Base-by-base conservation (phyloP, 2,797 vertebrate species). In the Adrianichthys oophorus region DNA sequence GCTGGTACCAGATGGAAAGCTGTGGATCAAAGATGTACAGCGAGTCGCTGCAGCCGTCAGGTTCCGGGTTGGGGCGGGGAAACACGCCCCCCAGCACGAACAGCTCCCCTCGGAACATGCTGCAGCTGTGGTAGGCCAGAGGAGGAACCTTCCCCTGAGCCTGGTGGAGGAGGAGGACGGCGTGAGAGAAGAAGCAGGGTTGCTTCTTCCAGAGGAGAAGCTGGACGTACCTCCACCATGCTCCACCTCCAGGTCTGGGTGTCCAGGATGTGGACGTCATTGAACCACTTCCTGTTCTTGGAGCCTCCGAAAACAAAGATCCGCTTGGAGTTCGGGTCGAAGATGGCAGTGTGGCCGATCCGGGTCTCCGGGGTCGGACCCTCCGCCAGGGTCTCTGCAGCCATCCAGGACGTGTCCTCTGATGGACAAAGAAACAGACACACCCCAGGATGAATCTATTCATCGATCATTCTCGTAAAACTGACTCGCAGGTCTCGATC, bases 1-100 rank as follows among this genome's bases (percentile, higher is more conserved):
- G 93, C 77, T 94, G 91, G 74, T 92, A 91, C 90, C 80, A 88
- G 74, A 93, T 93, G 56, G 88, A 91, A 72, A 93, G 88, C 53
- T 92, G 72, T 14, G 92, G 93, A 63, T 93, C 91, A 48, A 94
- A 94, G 78, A 94, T 94, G 66, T 94, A 92, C 21, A 95, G 83
- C 0, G 89, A 91, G 77, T 93, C 88, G 12, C 93, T 94, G 84
- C 93, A 95, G 78, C 91, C 90, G 44, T 94, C 92, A 0, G 92
- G 92, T 69, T 93, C 74, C 0, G 90, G 90, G 75, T 91, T 82
- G 0, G 92, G 92, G 19, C 86, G 48, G 3, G 84, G 93, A 66
- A 92, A 90, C 37, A 93, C 90, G 1, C 93, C 93, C 4, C 92
- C 91, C n/a, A 92, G 88, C 16, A 93, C 91, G 48, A 93, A 93